Base-by-base conservation (phyloP, 2,113 vertebrate species). In the Beaufortia kweichowensis region DNA sequence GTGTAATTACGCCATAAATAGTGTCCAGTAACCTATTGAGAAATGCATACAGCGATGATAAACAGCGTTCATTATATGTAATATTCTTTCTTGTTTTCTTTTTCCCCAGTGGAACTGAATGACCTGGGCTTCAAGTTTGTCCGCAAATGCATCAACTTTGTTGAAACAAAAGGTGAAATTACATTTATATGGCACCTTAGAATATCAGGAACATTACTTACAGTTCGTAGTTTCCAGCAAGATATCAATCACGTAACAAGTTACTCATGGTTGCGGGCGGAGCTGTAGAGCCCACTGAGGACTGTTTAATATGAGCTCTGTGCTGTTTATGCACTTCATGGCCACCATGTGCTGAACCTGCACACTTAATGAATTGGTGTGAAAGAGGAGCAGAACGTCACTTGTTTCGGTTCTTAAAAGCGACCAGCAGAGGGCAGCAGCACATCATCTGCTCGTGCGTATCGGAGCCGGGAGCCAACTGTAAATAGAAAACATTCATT, bases 101-200 rank as follows among this genome's bases (percentile, higher is more conserved):
- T 17, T 41, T 75, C 39, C 68, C 80, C 87, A 99, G 97, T 98
- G 96, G 95, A 99, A 73, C 89, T 99, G 84, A 98, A 98, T 59
- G 96, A 96, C 85, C 89, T 94, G 0, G 97, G 97, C 76, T 98
- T 98, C 88, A 96, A 95, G 87, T 98, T 98, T 82, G 95, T 99
- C 53, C 87, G 94, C 77, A 98, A 94, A 81, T 99, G 97, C 91
- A 96, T 97, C 88, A 98, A 98, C 72, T 93, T 89, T 0, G 90
- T 99, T 76, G 97, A 99, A 86, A 92, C 91, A 0, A 95, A 95
- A 93, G 97, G 97, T 98, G 84, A 88, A 69, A 0, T 0, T 9
- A 0, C 21, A 28, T 59, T 59, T 59, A 26, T 28, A 12, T 21
- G 3, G 6, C 23, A 19, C 17, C 4, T 46, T 8, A 29, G 5